Percentiles rank a stretch among this genome's conserved stretches.
Conservation (phyloP, 1,140 invertebrate genomes). For the Capitella teleta region DNA sequence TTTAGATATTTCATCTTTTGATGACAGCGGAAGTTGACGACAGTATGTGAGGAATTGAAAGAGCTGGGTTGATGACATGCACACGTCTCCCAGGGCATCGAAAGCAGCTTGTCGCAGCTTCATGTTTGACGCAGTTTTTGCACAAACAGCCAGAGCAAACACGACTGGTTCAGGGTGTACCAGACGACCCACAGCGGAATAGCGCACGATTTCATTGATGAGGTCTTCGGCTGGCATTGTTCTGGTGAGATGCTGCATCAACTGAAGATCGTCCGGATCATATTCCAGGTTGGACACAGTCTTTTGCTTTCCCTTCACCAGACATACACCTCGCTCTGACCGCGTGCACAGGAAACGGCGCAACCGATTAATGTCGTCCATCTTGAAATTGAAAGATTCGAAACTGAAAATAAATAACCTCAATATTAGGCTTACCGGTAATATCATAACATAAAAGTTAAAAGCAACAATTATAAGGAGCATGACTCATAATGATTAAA, state of each 20-base stretch:
- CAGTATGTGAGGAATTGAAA: slow-evolving; percentile 51
- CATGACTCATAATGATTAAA: no score
- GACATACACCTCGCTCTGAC: slow-evolving; percentile 26
- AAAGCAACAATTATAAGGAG: no score
- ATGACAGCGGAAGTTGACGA: slow-evolving; percentile 44
- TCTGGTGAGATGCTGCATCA: no score
- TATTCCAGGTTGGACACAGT: no score
- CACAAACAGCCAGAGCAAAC: slow-evolving; percentile 51
- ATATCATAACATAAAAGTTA: no score
- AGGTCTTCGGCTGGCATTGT: slow-evolving; percentile 13
- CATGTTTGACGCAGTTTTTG: slow-evolving; percentile 22
- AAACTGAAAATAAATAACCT: no score
- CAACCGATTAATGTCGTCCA: slow-evolving; percentile 29
- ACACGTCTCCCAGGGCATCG: slow-evolving; percentile 44
- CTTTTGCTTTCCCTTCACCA: no score
- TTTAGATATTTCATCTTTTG: no score
- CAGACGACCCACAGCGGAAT: slow-evolving; percentile 9
- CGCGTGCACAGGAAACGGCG: slow-evolving; percentile 37
- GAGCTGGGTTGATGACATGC: slow-evolving; percentile 47
- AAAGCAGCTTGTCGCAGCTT: slow-evolving; percentile 45
- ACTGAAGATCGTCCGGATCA: no score
- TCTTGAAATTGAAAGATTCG: no score
- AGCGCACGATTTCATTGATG: slow-evolving; percentile 13
- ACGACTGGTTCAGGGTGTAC: slow-evolving; percentile 43
- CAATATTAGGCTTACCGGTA: no score